These are phyloP conservation scores for Tympanuchus pallidicinctus DNA, from an alignment of 2,113 vertebrate species.

Conservation along the genomic window DNA sequence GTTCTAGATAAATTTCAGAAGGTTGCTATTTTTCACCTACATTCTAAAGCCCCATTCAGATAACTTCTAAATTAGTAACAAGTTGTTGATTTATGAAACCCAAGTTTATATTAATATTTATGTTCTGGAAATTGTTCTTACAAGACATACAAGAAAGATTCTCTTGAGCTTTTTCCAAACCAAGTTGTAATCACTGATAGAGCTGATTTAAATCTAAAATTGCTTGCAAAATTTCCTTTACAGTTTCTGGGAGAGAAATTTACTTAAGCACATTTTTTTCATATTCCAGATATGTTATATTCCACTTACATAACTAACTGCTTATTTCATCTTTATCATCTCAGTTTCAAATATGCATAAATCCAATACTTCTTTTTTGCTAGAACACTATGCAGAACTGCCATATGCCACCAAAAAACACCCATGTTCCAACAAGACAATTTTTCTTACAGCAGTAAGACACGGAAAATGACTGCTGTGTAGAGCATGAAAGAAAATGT, in stretches of 20 bases:
- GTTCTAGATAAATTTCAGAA: background rate
- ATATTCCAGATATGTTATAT: background rate
- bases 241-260: background rate
- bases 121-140: background rate
- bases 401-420: background rate
- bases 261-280: background rate
- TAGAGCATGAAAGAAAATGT: background rate
- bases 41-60: background rate
- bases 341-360: background rate
- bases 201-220: slow-evolving; percentile 18
- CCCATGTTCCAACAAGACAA: background rate
- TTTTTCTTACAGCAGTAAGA: background rate
- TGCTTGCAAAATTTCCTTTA: background rate
- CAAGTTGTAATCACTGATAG: background rate
- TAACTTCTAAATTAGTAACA: background rate
- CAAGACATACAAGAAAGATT: background rate
- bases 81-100: background rate
- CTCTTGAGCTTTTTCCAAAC: background rate
- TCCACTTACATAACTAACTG: background rate
- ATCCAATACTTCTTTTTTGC: background rate
- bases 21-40: background rate
- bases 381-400: background rate
- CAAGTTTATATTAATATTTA: background rate
- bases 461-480: background rate
- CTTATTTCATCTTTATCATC: background rate